phyloP scores from a whole-genome alignment of 1,140 invertebrate genomes.

The Danaus melanippus region DNA sequence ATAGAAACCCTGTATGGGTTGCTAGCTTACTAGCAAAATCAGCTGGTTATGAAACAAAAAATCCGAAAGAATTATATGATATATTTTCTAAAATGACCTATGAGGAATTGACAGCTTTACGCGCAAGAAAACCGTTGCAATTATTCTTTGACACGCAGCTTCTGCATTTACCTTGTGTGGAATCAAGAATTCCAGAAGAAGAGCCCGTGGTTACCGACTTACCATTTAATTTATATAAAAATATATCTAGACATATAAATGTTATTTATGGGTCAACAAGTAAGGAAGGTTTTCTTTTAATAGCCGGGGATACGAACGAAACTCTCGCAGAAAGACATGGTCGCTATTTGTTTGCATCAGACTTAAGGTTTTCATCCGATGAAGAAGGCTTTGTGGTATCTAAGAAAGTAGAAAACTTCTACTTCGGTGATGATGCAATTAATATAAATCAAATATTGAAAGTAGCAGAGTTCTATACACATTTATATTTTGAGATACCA shows the following conservation, averaged over 20 bases:
- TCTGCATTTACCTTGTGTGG: slow-evolving; percentile 50
- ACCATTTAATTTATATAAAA: slow-evolving; percentile 44
- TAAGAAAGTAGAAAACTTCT: slow-evolving; percentile 38
- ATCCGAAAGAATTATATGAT: slow-evolving; percentile 48
- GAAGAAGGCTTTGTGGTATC: slow-evolving; percentile 27
- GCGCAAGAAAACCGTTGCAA: slow-evolving; percentile 37
- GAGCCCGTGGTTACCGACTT: slow-evolving; percentile 49
- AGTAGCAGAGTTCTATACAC: slow-evolving; percentile 42
- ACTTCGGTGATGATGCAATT: slow-evolving; percentile 46
- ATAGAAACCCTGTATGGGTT: slow-evolving; percentile 46
- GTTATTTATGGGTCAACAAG: slow-evolving; percentile 47
- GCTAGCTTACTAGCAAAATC: slow-evolving; percentile 48
- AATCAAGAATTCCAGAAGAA: slow-evolving; percentile 37
- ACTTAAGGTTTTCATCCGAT: slow-evolving; percentile 42
- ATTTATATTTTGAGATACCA: slow-evolving; percentile 54
- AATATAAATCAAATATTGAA: slow-evolving; percentile 33
- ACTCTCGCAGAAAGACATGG: slow-evolving; percentile 36
- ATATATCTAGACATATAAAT: slow-evolving; percentile 42
- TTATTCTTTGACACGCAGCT: slow-evolving; percentile 52
- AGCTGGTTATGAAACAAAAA: slow-evolving; percentile 39
- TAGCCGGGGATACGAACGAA: slow-evolving; percentile 35
- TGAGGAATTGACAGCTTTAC: slow-evolving; percentile 32
- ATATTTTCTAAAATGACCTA: slow-evolving; percentile 43
- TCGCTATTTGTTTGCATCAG: slow-evolving; percentile 50
- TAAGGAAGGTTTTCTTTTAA: slow-evolving; percentile 52